Conservation (phyloP, 2,888 invertebrate genomes). For the Polymixis lichenea region DNA sequence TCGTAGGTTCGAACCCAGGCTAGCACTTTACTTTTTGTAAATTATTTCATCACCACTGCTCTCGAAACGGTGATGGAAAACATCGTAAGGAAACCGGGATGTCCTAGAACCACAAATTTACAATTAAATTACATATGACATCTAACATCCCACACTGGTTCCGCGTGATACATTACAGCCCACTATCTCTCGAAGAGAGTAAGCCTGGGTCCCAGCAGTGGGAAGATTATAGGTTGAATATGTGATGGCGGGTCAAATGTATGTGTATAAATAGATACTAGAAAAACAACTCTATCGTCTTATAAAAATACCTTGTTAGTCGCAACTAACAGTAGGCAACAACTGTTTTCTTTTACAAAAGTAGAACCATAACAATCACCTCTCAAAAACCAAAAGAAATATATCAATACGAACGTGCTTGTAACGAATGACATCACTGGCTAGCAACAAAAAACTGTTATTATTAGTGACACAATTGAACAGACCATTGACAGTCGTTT, state of each 20-base stretch:
- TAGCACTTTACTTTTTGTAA: too few species aligned
- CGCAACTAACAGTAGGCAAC: neutral
- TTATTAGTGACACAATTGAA: conserved; percentile 49
- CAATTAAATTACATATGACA: too few species aligned
- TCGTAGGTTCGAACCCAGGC: too few species aligned
- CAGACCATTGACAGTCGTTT: conserved; percentile 50
- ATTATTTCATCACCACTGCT: too few species aligned
- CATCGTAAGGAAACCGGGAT: too few species aligned
- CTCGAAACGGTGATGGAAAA: too few species aligned
- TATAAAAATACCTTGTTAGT: conserved; percentile 25
- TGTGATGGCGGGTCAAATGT: neutral
- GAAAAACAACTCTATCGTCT: neutral
- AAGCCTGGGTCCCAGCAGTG: too few species aligned
- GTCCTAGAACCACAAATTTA: too few species aligned
- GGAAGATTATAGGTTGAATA: too few species aligned
- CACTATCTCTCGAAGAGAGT: too few species aligned
- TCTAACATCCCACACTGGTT: too few species aligned
- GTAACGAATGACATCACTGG: conserved; percentile 37
- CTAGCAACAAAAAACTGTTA: conserved; percentile 27
- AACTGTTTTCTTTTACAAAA: conserved; percentile 7
- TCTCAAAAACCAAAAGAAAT: conserved; percentile 24
- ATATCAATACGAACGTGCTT: conserved; percentile 41
- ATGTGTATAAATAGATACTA: neutral
- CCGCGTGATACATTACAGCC: too few species aligned
- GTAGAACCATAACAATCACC: conserved; percentile 18